Percentiles rank a stretch among this genome's conserved stretches.
Evolutionary conservation across 2,888 invertebrate species (phyloP).

Genomic region (Xylophagus ater): DNA sequence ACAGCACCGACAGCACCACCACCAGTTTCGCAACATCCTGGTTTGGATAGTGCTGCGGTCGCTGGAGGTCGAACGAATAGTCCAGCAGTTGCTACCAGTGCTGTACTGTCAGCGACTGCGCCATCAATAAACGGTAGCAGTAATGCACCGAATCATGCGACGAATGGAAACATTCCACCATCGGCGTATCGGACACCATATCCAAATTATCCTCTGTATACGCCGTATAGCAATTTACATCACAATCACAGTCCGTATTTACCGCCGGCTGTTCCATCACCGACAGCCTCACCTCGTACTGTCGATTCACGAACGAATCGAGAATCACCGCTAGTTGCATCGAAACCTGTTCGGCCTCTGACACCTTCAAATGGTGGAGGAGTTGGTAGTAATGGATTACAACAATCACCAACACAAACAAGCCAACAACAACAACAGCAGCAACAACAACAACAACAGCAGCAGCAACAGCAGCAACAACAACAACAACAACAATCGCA

Average conservation of each 20-base stretch:
- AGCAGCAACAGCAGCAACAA: constrained; percentile 16
- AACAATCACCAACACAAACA: constrained; percentile 15
- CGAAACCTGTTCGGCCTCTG: constrained; percentile 23
- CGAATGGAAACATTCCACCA: constrained; percentile 29
- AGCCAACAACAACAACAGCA: constrained; percentile 13
- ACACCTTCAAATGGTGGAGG: constrained; percentile 21
- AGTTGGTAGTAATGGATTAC: constrained; percentile 18
- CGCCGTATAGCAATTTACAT: constrained; percentile 63
- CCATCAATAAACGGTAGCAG: constrained; percentile 28
- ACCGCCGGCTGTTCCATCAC: constrained; percentile 48
- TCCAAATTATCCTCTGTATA: constrained; percentile 52
- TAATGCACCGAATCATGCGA: constrained; percentile 21
- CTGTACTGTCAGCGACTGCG: constrained; percentile 23
- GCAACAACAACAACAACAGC: constrained; percentile 16
- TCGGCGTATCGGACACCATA: constrained; percentile 35
- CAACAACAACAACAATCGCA: constrained; percentile 23
- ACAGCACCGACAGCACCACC: constrained; percentile 34
- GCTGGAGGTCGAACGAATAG: constrained; percentile 43
- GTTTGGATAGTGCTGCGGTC: constrained; percentile 29
- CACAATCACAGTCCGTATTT: constrained; percentile 67
- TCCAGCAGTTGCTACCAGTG: constrained; percentile 25
- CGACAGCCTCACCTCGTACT: constrained; percentile 52
- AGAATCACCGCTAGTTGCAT: constrained; percentile 26
- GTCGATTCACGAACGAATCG: constrained; percentile 40
- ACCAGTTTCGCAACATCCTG: constrained; percentile 30